Evolutionary conservation across 2,113 vertebrate genomes (phyloP).

Genomic region (Sinocyclocheilus maitianheensis): DNA sequence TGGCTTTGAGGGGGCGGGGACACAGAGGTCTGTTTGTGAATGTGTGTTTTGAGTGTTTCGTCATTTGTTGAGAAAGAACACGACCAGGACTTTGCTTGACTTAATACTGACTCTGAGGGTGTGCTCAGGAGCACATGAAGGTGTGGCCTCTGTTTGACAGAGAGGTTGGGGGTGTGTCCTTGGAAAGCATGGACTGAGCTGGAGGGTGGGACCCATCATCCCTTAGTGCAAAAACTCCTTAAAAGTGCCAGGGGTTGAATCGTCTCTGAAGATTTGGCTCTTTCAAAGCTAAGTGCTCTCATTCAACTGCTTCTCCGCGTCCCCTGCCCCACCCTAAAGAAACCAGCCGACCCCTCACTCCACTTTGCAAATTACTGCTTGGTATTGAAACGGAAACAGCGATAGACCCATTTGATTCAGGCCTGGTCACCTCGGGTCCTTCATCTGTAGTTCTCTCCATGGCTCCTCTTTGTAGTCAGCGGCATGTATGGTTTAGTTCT

Average conservation of each 20-base stretch:
- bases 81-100: background rate
- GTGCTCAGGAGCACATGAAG: slow-evolving; percentile 37
- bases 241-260: slow-evolving; percentile 20
- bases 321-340: slow-evolving; percentile 40
- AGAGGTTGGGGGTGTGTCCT: slow-evolving; percentile 25
- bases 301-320: background rate
- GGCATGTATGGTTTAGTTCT: slow-evolving; percentile 54
- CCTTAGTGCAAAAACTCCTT: slow-evolving; percentile 51
- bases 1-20: slow-evolving; percentile 19
- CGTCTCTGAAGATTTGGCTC: slow-evolving; percentile 33
- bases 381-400: slow-evolving; percentile 23
- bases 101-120: slow-evolving; percentile 52
- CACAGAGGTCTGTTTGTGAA: background rate
- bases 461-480: slow-evolving; percentile 35
- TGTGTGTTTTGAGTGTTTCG: background rate
- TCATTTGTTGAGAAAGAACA: background rate
- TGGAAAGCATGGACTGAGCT: slow-evolving; percentile 20
- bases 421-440: slow-evolving; percentile 59
- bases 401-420: slow-evolving; percentile 60
- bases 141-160: slow-evolving; percentile 40
- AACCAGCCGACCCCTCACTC: slow-evolving; percentile 35
- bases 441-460: slow-evolving; percentile 35
- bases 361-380: slow-evolving; percentile 25
- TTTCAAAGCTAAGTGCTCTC: slow-evolving; percentile 40
- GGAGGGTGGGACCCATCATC: slow-evolving; percentile 19